These are phyloP conservation scores for Philaethria dido DNA, from an alignment of 2,888 invertebrate species.

Conservation along the genomic window DNA sequence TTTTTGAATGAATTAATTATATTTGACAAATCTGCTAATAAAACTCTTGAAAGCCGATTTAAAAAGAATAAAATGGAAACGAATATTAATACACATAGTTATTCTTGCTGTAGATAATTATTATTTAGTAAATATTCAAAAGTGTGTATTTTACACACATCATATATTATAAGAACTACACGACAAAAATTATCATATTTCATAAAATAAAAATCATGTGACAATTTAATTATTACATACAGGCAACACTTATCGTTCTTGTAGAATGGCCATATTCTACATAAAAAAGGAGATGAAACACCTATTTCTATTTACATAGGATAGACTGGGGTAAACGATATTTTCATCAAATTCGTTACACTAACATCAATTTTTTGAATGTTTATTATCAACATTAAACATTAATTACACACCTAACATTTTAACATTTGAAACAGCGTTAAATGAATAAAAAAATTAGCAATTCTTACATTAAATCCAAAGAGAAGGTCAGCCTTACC, in stretches of 20 bases:
- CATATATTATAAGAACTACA: not conserved
- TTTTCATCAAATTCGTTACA: not conserved
- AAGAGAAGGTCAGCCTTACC: constrained; percentile 57
- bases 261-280: not conserved
- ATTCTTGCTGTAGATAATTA: constrained; percentile 1
- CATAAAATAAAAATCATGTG: not conserved
- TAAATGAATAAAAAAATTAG: constrained; percentile 23
- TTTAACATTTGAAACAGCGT: constrained; percentile 10
- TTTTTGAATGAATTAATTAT: not conserved
- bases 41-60: not conserved
- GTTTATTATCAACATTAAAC: constrained; percentile 1
- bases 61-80: not conserved
- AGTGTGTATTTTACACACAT: too few species aligned
- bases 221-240: not conserved
- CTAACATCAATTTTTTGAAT: not conserved
- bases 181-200: too few species aligned
- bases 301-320: not conserved
- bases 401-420: constrained; percentile 16
- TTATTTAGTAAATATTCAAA: not conserved
- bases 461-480: constrained; percentile 37
- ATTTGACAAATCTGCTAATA: not conserved
- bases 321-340: not conserved
- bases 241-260: not conserved
- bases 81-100: not conserved
- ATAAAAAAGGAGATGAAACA: not conserved